These are phyloP conservation scores for Elysia crispata DNA, from an alignment of 2,888 invertebrate species.

Conservation along the genomic window DNA sequence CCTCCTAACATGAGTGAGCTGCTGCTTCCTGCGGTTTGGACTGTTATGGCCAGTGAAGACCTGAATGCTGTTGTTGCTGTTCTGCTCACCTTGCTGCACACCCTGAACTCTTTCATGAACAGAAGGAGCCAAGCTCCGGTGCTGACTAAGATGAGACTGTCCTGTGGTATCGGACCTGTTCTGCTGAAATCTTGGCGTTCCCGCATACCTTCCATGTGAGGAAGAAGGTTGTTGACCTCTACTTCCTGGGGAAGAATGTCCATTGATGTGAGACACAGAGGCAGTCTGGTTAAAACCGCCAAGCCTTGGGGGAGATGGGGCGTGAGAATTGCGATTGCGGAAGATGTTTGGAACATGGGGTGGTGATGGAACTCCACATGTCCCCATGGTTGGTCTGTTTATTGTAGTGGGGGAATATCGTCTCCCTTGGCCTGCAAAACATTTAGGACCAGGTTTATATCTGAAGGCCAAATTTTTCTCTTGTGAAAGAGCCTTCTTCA, in stretches of 20 bases:
- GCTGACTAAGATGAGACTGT: slow-evolving; percentile 2
- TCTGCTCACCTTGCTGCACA: neutral
- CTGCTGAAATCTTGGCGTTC: neutral
- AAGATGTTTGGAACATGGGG: slow-evolving; percentile 48
- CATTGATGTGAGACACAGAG: neutral
- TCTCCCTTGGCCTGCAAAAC: neutral
- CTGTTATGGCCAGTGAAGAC: neutral
- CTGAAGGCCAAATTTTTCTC: neutral
- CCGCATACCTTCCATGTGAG: neutral
- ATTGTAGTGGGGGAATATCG: neutral
- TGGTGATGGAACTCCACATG: neutral
- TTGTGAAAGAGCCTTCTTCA: slow-evolving; percentile 17
- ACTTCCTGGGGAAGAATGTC: neutral
- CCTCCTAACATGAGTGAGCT: slow-evolving; percentile 30
- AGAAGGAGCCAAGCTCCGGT: slow-evolving; percentile 13
- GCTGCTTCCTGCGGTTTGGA: slow-evolving; percentile 41
- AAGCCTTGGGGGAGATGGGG: slow-evolving; percentile 39
- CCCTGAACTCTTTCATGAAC: neutral
- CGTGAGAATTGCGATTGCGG: slow-evolving; percentile 27
- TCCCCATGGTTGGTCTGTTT: slow-evolving; percentile 1
- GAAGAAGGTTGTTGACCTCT: neutral
- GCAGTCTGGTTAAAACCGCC: too few species aligned
- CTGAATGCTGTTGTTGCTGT: neutral
- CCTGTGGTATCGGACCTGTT: neutral
- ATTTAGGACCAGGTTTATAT: neutral